phyloP scores from a whole-genome alignment of 2,797 vertebrate genomes.

The Chelonia mydas region DNA sequence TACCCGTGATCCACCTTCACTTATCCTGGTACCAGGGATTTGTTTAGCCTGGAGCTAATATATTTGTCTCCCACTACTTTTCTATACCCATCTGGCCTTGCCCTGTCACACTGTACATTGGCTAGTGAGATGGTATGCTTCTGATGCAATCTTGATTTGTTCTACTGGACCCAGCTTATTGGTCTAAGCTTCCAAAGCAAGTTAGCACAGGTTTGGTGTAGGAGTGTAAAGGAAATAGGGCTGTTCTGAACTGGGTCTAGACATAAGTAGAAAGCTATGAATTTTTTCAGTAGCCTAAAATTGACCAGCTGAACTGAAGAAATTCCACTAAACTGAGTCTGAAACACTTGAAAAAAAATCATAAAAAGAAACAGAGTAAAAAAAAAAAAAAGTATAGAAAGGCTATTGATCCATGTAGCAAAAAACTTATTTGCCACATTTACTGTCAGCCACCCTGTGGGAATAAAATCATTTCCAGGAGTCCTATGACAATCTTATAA shows the following conservation, averaged over 20 bases:
- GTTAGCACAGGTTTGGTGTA: conserved; percentile 10
- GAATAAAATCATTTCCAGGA: neutral
- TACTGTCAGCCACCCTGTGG: neutral
- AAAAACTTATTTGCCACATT: neutral
- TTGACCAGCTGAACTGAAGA: neutral
- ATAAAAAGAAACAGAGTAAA: neutral
- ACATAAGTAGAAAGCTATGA: neutral
- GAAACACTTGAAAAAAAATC: neutral
- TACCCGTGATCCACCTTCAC: too few species aligned
- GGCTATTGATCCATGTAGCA: neutral
- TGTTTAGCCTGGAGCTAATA: too few species aligned
- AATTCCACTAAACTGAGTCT: neutral
- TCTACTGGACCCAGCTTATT: conserved; percentile 14
- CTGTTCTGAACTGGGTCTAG: conserved; percentile 27
- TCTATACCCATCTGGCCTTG: too few species aligned
- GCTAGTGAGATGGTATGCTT: conserved; percentile 8
- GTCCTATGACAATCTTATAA: neutral
- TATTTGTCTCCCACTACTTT: too few species aligned
- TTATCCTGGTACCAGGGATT: too few species aligned
- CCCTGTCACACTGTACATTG: neutral
- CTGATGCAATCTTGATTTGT: conserved; percentile 41
- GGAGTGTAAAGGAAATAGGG: conserved; percentile 41
- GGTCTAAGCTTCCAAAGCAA: conserved; percentile 58
- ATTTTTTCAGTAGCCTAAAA: conserved; percentile 22
- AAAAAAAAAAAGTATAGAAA: neutral